Evolutionary conservation across 2,888 invertebrate species (phyloP), one percentile per base, ranked within the genome.

Genomic region (Eupithecia subumbrata): DNA sequence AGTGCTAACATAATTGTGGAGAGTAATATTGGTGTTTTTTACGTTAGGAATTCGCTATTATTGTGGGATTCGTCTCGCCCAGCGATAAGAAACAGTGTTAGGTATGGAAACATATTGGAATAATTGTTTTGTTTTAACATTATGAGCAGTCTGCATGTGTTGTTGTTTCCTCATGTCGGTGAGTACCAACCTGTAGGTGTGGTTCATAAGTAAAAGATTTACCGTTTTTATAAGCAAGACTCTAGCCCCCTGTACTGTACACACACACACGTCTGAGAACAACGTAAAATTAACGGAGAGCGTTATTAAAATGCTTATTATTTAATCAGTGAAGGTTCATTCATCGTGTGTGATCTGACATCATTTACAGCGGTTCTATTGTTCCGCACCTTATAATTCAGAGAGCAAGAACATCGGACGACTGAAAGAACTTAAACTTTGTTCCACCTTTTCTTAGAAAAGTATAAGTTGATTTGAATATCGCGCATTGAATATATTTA

Each of bases 161-260:
- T 34, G 25, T 69, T 60, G 25, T 72, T 75, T 69, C 69, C 69
- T 75, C 64, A 34, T 72, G 72, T 63, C 48, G 69, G 34, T 43
- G 30, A 63, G 30, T 63, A 30, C n/a, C n/a, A n/a, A n/a, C 30
- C 14, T 22, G 22, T 56, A 3, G 56, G 12, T 56, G 22, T 56
- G 22, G 0, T 18, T 14, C 18, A 18, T 52, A 48, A 48, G 48
- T 48, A n/a, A 48, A 18, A 18, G 48, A 8, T 48, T 48, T 48
- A 48, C 7, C 48, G 18, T 7, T 48, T n/a, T 48, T 8, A 37
- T 4, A 5, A 18, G 48, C 18, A 48, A 14, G 16, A 14, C 18
- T 48, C 16, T 5, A 48, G 18, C 48, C 18, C 48, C 0, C 18
- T 16, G 18, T 18, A 52, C 52, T 0, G 3, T n/a, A n/a, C n/a